A percentile compares a stretch with the other conserved stretches of the same genome.
These are phyloP conservation scores for Sceloporus undulatus DNA, from an alignment of 2,113 vertebrate genomes.

Conservation along the genomic window DNA sequence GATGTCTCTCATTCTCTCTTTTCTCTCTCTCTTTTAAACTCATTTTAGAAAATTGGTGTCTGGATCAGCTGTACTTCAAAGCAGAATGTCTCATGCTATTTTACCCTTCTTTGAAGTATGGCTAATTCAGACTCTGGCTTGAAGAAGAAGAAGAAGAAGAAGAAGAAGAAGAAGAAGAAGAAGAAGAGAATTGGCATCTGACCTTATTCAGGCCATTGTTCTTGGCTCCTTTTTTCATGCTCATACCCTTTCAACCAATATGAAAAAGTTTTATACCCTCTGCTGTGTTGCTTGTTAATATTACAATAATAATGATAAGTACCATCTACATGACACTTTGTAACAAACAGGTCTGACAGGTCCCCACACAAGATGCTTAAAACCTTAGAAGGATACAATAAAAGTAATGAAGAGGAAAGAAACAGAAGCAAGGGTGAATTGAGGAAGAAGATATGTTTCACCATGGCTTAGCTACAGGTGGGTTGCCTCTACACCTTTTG, in stretches of 20 bases:
- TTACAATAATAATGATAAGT: neutral
- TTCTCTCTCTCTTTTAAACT: slow-evolving; percentile 50
- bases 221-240: slow-evolving; percentile 49
- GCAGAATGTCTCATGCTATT: slow-evolving; percentile 51
- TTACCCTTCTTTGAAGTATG: slow-evolving; percentile 70
- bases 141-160: too few species aligned
- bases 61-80: slow-evolving; percentile 78
- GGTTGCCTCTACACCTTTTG: too few species aligned
- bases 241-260: slow-evolving; percentile 43
- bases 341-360: neutral
- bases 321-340: neutral
- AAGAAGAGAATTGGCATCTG: slow-evolving; percentile 67
- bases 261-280: slow-evolving; percentile 42
- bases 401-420: neutral
- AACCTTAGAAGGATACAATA: neutral
- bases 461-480: too few species aligned
- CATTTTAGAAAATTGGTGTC: slow-evolving; percentile 78
- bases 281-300: neutral
- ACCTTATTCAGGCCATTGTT: slow-evolving; percentile 59
- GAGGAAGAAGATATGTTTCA: neutral
- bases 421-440: neutral
- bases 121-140: slow-evolving; percentile 73
- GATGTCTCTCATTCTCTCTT: slow-evolving; percentile 55
- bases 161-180: slow-evolving; percentile 25
- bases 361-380: neutral